phyloP scores from a whole-genome alignment of 2,113 vertebrate genomes.

The Camelus dromedarius region DNA sequence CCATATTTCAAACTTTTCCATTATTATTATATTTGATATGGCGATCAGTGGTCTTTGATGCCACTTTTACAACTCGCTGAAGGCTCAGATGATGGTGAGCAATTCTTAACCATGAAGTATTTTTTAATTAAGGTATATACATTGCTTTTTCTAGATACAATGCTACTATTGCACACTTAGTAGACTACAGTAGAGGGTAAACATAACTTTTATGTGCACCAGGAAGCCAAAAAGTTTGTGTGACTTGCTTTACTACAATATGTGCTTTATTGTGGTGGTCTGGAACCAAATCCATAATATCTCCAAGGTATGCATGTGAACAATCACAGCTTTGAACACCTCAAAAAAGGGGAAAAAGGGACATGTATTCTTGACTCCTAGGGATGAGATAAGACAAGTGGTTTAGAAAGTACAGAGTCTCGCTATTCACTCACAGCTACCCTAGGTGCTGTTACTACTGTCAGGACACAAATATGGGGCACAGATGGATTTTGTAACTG shows the following conservation, averaged over 20 bases:
- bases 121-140: neutral
- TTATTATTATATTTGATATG: no score
- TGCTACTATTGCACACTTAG: neutral
- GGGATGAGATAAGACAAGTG: no score
- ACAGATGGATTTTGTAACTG: neutral
- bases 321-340: neutral
- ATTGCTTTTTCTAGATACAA: neutral
- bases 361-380: neutral
- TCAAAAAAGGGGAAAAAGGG: neutral
- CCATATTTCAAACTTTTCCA: neutral
- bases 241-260: neutral
- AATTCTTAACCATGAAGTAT: neutral
- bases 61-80: neutral
- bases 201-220: neutral
- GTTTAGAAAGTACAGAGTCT: accelerated
- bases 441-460: neutral
- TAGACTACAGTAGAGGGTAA: neutral
- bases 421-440: neutral
- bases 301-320: neutral
- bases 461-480: neutral
- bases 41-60: neutral
- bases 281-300: neutral
- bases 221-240: neutral
- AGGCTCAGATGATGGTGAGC: neutral
- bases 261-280: neutral